phyloP scores from a whole-genome alignment of 2,797 vertebrate genomes.

The Nothura maculosa region DNA sequence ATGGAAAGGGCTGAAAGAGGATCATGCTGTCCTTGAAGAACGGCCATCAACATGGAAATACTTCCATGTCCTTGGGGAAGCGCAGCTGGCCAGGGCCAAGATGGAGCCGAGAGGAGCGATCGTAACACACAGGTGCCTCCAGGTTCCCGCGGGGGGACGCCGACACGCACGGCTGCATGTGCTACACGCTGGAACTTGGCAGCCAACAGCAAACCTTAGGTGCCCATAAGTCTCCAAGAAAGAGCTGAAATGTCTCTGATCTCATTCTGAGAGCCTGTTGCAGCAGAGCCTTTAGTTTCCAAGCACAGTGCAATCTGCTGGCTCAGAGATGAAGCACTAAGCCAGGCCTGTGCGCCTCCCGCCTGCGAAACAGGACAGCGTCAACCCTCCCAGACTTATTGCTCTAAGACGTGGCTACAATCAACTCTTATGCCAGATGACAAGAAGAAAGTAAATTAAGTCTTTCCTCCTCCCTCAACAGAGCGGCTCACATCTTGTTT shows the following conservation, averaged over 20 bases:
- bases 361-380: rapidly evolving
- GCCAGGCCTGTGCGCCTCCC: rapidly evolving
- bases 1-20: rapidly evolving
- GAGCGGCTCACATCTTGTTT: not conserved
- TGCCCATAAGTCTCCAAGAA: not conserved
- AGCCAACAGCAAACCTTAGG: rapidly evolving
- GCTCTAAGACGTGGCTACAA: not conserved
- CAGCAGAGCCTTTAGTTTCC: not conserved
- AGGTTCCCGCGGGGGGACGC: no score
- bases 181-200: not conserved
- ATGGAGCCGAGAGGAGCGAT: not conserved
- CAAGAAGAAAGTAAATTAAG: not conserved
- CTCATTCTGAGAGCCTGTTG: rapidly evolving
- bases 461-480: not conserved
- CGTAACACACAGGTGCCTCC: rapidly evolving
- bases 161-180: rapidly evolving
- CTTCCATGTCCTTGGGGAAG: rapidly evolving
- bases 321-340: not conserved
- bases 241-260: not conserved
- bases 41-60: not conserved
- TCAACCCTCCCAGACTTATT: not conserved
- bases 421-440: not conserved
- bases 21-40: not conserved
- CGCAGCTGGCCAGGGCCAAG: rapidly evolving
- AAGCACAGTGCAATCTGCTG: not conserved